Evolutionary conservation across 2,797 vertebrate species (phyloP).

Genomic region (Pangasius mekongensis): DNA sequence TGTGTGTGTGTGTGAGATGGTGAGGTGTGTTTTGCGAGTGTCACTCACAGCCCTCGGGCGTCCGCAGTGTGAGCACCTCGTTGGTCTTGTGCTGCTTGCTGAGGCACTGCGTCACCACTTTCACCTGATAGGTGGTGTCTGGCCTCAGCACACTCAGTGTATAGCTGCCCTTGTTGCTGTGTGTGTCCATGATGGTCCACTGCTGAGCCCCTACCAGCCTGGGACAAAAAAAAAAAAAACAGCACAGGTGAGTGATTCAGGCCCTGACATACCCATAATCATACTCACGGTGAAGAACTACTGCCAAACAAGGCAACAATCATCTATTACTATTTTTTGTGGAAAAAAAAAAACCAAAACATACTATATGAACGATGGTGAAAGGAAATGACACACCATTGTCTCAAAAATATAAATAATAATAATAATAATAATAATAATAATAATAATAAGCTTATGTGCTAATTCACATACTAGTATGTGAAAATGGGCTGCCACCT

Average conservation of each 20-base stretch:
- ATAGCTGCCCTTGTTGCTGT: conserved; percentile 90
- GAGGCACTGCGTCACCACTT: conserved; percentile 93
- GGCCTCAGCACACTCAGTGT: conserved; percentile 88
- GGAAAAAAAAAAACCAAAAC: not conserved
- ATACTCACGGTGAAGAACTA: not conserved
- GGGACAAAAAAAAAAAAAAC: conserved; percentile 18
- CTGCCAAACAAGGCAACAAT: not conserved
- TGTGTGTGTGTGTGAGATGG: too few relatives aligned
- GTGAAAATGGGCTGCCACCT: not conserved
- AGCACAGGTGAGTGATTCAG: conserved; percentile 65
- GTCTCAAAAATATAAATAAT: not conserved
- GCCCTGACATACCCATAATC: not conserved
- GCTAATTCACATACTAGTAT: not conserved
- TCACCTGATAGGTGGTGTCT: conserved; percentile 92
- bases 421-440: too few relatives aligned
- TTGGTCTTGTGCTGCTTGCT: conserved; percentile 88
- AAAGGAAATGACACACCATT: not conserved
- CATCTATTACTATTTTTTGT: not conserved
- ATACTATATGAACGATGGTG: not conserved
- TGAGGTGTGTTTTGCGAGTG: not conserved
- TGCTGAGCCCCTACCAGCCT: conserved; percentile 85
- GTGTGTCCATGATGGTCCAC: conserved; percentile 89
- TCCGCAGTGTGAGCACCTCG: conserved; percentile 86
- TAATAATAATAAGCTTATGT: not conserved
- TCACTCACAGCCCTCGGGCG: conserved; percentile 91